phyloP scores from a whole-genome alignment of 2,113 vertebrate genomes.

The Abramis brama region DNA sequence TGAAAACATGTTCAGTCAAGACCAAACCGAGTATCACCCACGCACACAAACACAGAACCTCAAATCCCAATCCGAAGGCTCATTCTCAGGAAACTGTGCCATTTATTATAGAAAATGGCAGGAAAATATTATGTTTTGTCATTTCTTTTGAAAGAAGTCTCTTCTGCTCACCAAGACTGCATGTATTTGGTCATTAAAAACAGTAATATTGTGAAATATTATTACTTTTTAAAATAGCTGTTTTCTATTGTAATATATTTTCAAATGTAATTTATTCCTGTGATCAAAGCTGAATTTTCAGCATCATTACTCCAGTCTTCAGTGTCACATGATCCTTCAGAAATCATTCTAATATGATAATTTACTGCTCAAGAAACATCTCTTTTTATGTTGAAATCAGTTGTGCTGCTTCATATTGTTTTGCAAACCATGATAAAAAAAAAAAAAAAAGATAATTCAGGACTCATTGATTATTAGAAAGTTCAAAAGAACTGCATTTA shows the following conservation, averaged over 20 bases:
- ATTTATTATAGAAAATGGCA: neutral
- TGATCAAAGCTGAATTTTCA: neutral
- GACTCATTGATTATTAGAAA: too few relatives aligned
- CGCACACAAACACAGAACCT: neutral
- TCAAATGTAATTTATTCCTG: neutral
- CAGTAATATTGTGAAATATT: neutral
- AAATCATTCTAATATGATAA: neutral
- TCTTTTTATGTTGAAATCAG: too few relatives aligned
- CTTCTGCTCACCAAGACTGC: neutral
- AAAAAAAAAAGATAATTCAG: too few relatives aligned
- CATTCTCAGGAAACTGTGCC: slow-evolving; percentile 4
- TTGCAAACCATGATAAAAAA: too few relatives aligned
- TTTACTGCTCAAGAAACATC: too few relatives aligned
- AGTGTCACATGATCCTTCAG: neutral
- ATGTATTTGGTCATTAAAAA: neutral
- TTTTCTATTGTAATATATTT: neutral
- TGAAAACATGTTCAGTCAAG: neutral
- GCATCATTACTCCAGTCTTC: neutral
- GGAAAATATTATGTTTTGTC: neutral
- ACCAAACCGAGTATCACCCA: neutral
- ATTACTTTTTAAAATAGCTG: neutral
- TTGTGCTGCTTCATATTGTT: too few relatives aligned
- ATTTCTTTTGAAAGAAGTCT: neutral
- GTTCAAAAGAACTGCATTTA: too few relatives aligned
- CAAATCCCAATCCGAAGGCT: neutral